Base-by-base conservation (phyloP, 1,140 invertebrate species). In the Homalodisca vitripennis region DNA sequence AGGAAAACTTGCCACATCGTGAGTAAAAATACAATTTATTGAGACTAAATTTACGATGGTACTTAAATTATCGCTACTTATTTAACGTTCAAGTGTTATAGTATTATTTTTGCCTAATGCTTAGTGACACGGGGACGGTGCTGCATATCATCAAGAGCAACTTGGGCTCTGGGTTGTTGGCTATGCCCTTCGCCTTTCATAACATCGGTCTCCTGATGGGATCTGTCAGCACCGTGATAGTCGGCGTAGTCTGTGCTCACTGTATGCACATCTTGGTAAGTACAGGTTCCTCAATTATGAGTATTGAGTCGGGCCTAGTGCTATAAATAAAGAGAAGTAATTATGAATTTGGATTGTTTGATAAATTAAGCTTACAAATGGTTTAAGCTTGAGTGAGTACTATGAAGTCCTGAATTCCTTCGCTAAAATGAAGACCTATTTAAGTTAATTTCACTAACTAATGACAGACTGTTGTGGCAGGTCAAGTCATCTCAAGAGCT, bases 401-500 rank as follows among this genome's bases (percentile, higher is more conserved):
- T 12, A 55, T 20, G 10, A 12, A 12, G 17, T 55, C 17, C 24
- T 10, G 20, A 12, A 12, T 26, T 12, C 51, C 10, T 20, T 55
- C 6, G 24, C 10, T 55, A 6, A 26, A 17, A 26, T 26, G 27
- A 32, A 41, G 6, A 10, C 34, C 34, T 41, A 17, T 41, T n/a
- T n/a, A n/a, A n/a, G n/a, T n/a, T n/a, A n/a, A n/a, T n/a, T n/a
- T n/a, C n/a, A n/a, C n/a, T n/a, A n/a, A n/a, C n/a, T n/a, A 41
- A 22, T 6, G 48, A 17, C 22, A 20, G 22, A 53, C 20, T 53
- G 6, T 22, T 14, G 10, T 53, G 6, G 6, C 20, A 91, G 88
- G 87, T 90, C 0, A 85, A 84, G 79, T 88, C 88, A 29, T 91
- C 91, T 13, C 89, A 91, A 76, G 82, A 89, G 65, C 84, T 92